Conservation (phyloP, 2,113 vertebrate genomes). For the Bambusicola thoracicus region DNA sequence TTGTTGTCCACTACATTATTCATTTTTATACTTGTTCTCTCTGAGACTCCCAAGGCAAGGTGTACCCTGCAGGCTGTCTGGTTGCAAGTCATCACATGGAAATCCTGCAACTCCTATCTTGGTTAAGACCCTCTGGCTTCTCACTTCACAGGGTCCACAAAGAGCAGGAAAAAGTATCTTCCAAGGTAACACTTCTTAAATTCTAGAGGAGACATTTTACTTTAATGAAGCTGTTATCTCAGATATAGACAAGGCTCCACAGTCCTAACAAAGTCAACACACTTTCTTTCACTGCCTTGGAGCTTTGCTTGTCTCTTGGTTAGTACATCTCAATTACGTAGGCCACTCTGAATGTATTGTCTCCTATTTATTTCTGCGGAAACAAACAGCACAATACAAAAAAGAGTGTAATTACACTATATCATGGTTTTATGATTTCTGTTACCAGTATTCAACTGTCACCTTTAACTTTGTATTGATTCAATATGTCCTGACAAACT, state of each 20-base stretch:
- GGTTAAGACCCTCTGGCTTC: background rate
- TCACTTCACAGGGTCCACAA: background rate
- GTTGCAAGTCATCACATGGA: background rate
- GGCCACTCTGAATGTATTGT: too few species aligned
- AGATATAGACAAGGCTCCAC: accelerated
- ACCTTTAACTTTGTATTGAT: too few species aligned
- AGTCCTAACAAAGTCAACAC: background rate
- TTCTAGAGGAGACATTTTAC: background rate
- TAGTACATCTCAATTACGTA: background rate
- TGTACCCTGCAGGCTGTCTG: background rate
- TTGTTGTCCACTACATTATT: background rate
- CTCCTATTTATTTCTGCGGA: too few species aligned
- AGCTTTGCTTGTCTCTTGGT: background rate
- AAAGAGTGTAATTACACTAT: too few species aligned
- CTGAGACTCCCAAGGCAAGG: background rate
- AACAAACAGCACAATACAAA: too few species aligned
- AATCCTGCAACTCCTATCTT: background rate
- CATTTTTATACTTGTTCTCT: background rate
- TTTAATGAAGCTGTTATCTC: background rate
- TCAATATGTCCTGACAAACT: too few species aligned
- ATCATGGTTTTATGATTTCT: too few species aligned
- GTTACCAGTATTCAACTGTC: too few species aligned
- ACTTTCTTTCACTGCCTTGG: background rate
- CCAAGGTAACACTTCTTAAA: background rate
- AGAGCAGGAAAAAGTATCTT: background rate